Evolutionary conservation across 2,888 invertebrate genomes (phyloP).

Genomic region (Hypselothyrea guttata): DNA sequence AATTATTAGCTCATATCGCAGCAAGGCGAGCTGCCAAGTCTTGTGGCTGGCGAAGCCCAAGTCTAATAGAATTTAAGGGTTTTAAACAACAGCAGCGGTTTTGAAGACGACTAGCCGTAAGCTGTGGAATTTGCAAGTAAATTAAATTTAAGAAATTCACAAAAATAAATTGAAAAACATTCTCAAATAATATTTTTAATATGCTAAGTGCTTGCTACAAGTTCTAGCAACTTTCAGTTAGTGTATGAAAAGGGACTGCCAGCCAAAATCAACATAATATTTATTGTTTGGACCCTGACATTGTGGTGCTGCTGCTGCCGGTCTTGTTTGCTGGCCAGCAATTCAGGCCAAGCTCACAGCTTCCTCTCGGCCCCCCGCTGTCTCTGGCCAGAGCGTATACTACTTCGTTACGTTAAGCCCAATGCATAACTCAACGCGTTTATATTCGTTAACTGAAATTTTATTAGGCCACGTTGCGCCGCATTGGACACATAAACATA

Average conservation of each 20-base stretch:
- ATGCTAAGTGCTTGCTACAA: background rate
- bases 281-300: conserved; percentile 33
- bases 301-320: conserved; percentile 18
- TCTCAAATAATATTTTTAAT: too few species aligned
- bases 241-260: conserved; percentile 11
- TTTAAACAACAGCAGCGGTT: too few species aligned
- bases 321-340: conserved; percentile 9
- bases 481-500: conserved; percentile 51
- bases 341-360: conserved; percentile 16
- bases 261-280: conserved; percentile 27
- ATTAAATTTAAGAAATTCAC: too few species aligned
- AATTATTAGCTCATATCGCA: conserved; percentile 43
- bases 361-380: background rate
- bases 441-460: conserved; percentile 67
- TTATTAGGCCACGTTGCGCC: conserved; percentile 64
- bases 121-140: too few species aligned
- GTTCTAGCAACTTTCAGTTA: background rate
- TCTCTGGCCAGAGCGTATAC: background rate
- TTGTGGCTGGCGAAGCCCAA: background rate
- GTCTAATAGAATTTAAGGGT: background rate
- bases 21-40: background rate
- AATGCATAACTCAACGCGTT: conserved; percentile 47
- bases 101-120: too few species aligned
- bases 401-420: background rate
- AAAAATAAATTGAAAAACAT: too few species aligned